A percentile compares a stretch with the other conserved stretches of the same genome.
phyloP scores from a whole-genome alignment of 2,888 invertebrate species.

The Nomada lathburiana region DNA sequence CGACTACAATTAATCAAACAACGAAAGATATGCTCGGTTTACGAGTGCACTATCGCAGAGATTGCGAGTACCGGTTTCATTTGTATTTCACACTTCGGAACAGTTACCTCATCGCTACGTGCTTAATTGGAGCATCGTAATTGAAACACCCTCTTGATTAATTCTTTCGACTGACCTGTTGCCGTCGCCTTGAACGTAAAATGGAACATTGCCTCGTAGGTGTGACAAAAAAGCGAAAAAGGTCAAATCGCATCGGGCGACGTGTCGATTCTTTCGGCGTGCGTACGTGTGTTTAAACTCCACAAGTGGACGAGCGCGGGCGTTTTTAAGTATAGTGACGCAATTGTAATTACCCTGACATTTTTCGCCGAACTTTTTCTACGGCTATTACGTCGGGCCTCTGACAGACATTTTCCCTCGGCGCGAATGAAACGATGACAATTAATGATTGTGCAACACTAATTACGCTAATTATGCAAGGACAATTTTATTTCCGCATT shows the following conservation, averaged over 20 bases:
- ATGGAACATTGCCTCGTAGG: constrained; percentile 14
- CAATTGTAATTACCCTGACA: neutral
- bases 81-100: neutral
- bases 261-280: neutral
- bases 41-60: too few species aligned
- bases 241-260: constrained; percentile 17
- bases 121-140: constrained; percentile 25
- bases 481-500: too few species aligned
- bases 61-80: too few species aligned
- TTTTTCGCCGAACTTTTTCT: neutral
- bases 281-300: constrained; percentile 1
- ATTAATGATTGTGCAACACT: too few species aligned
- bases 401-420: neutral
- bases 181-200: constrained; percentile 12
- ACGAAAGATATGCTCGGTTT: too few species aligned
- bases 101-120: constrained; percentile 12
- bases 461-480: too few species aligned
- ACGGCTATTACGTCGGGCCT: neutral
- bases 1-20: too few species aligned
- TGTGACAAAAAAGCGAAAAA: constrained; percentile 9
- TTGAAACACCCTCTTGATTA: constrained; percentile 23
- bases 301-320: constrained; percentile 16
- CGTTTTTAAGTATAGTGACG: constrained; percentile 4
- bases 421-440: too few species aligned
- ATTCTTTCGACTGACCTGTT: constrained; percentile 8